A percentile compares a stretch with the other conserved stretches of the same genome.
phyloP scores from a whole-genome alignment of 2,797 vertebrate species.

The Channa striata region DNA sequence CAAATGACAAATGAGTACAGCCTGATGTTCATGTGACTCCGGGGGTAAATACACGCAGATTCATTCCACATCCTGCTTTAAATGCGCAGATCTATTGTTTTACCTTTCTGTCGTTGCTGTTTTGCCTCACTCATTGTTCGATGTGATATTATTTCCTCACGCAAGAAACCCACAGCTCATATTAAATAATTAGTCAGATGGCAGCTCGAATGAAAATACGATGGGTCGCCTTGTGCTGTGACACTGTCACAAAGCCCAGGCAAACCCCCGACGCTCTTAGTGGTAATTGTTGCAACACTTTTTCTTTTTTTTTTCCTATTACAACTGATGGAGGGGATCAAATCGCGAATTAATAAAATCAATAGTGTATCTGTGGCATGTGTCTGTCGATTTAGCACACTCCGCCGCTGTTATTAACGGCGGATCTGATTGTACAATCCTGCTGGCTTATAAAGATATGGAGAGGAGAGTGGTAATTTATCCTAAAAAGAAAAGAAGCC shows the following conservation, averaged over 20 bases:
- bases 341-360: slow-evolving; percentile 78
- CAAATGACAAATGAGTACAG: slow-evolving; percentile 16
- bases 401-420: slow-evolving; percentile 47
- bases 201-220: slow-evolving; percentile 53
- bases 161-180: slow-evolving; percentile 24
- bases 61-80: neutral
- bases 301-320: slow-evolving; percentile 37
- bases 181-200: slow-evolving; percentile 54
- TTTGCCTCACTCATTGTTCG: slow-evolving; percentile 28
- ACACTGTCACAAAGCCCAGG: slow-evolving; percentile 22
- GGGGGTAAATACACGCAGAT: slow-evolving; percentile 8
- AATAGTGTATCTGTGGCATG: slow-evolving; percentile 66
- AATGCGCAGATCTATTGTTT: slow-evolving; percentile 29
- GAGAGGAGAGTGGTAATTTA: slow-evolving; percentile 52
- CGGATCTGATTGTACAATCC: slow-evolving; percentile 54
- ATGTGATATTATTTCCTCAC: slow-evolving; percentile 15
- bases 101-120: slow-evolving; percentile 8
- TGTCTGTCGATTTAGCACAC: slow-evolving; percentile 68
- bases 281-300: slow-evolving; percentile 40
- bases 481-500: slow-evolving; percentile 32
- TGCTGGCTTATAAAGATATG: slow-evolving; percentile 46
- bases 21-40: slow-evolving; percentile 22
- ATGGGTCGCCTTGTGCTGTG: slow-evolving; percentile 34
- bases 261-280: slow-evolving; percentile 25
- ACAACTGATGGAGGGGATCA: slow-evolving; percentile 67